These are phyloP conservation scores for Ischnus inquisitorius DNA, from an alignment of 2,888 invertebrate genomes.

Conservation along the genomic window DNA sequence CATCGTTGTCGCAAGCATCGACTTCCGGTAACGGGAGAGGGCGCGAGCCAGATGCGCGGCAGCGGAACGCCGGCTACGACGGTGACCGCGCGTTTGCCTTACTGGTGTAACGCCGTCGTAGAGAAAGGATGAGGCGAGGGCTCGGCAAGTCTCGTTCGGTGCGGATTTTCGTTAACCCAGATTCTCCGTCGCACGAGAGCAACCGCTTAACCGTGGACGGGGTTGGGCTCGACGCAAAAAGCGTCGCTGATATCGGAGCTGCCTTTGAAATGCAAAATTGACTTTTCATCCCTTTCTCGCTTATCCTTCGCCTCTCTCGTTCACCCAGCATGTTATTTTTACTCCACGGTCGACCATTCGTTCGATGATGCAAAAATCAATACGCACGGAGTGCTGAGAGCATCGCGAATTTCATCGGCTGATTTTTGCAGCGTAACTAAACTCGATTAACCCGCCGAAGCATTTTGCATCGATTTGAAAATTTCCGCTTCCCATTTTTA, in stretches of 20 bases:
- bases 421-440: too few relatives aligned
- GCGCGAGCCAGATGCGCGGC: constrained; percentile 47
- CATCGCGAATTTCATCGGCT: too few relatives aligned
- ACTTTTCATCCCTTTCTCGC: neutral
- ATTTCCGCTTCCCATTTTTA: too few relatives aligned
- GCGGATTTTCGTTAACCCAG: constrained; percentile 59
- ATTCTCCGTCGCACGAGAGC: neutral
- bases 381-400: too few relatives aligned
- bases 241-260: neutral
- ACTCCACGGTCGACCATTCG: neutral
- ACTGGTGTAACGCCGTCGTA: neutral
- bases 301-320: neutral
- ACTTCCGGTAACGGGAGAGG: constrained; percentile 51
- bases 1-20: constrained; percentile 44
- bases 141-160: constrained; percentile 36
- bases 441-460: too few relatives aligned
- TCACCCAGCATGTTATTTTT: neutral
- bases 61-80: constrained; percentile 46
- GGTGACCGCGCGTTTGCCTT: neutral
- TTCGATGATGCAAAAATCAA: too few relatives aligned
- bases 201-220: neutral
- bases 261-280: constrained; percentile 13
- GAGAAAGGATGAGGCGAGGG: constrained; percentile 6
- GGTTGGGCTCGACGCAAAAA: neutral
- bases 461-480: too few relatives aligned